phyloP scores from a whole-genome alignment of 2,888 invertebrate species.

The Acanthosepion pharaonis region DNA sequence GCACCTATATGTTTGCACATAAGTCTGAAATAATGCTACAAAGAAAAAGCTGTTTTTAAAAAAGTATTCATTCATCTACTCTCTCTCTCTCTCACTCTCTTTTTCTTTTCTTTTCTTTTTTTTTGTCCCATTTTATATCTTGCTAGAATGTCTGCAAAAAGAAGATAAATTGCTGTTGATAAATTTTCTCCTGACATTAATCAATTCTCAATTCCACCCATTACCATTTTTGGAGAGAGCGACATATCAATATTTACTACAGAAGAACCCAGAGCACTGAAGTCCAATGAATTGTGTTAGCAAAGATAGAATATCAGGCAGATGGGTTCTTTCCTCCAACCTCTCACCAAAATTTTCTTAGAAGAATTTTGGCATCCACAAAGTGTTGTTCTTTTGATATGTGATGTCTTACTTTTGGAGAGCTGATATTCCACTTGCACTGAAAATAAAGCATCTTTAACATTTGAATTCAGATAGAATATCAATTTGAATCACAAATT shows the following conservation, averaged over 20 bases:
- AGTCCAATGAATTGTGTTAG: neutral
- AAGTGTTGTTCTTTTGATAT: neutral
- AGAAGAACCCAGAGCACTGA: neutral
- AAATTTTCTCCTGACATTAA: constrained; percentile 9
- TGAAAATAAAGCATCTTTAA: neutral
- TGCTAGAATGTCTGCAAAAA: neutral
- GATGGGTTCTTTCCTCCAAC: neutral
- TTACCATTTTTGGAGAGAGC: neutral
- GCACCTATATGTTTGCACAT: too few species aligned
- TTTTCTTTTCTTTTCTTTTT: too few species aligned
- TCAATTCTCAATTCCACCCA: neutral
- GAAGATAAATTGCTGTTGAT: neutral
- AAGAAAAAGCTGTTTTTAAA: too few species aligned
- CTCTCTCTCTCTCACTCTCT: too few species aligned
- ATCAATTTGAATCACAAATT: neutral
- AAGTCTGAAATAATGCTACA: too few species aligned
- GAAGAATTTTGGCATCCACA: neutral
- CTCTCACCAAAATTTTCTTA: neutral
- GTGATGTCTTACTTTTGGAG: neutral
- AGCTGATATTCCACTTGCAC: neutral
- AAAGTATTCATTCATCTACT: too few species aligned
- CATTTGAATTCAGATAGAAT: neutral
- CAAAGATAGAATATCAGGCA: neutral
- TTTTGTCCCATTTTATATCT: neutral
- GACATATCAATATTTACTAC: neutral